Evolutionary conservation across 92 coral and sea anemone genomes (phyloP).

Genomic region (Paramuricea clavata): DNA sequence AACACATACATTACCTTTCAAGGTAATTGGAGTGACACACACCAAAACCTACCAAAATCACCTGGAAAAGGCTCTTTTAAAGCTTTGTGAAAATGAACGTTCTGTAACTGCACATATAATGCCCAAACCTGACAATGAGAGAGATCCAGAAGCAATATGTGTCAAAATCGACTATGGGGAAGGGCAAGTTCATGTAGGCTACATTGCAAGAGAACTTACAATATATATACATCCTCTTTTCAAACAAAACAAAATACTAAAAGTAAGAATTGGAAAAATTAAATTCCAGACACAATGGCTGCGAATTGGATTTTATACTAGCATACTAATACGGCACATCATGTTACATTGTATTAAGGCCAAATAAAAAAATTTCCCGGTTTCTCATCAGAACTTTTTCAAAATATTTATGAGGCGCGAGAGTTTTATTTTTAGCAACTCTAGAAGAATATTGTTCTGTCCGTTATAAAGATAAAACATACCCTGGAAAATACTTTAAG

Average conservation of each 20-base stretch:
- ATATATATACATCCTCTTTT: constrained; percentile 52
- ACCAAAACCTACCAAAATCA: constrained; percentile 42
- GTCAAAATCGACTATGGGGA: constrained; percentile 52
- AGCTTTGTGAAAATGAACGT: not conserved
- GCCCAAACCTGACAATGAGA: constrained; percentile 66
- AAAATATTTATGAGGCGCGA: too few relatives aligned
- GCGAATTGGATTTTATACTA: constrained; percentile 51
- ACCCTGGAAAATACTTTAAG: too few relatives aligned
- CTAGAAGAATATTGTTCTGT: too few relatives aligned
- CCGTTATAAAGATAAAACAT: too few relatives aligned
- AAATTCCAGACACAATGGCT: constrained; percentile 44
- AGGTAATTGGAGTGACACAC: constrained; percentile 69
- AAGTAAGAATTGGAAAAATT: constrained; percentile 49
- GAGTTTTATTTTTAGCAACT: too few relatives aligned
- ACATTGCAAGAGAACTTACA: constrained; percentile 65
- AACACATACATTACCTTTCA: constrained; percentile 61
- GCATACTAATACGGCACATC: constrained; percentile 16
- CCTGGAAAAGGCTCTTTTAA: constrained; percentile 39
- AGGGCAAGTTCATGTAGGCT: too few relatives aligned
- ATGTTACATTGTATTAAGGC: too few relatives aligned
- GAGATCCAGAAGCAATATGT: constrained; percentile 52
- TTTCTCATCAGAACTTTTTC: too few relatives aligned
- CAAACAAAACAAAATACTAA: constrained; percentile 11
- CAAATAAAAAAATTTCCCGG: too few relatives aligned
- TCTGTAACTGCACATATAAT: constrained; percentile 18